These are phyloP conservation scores for Moxostoma hubbsi DNA, from an alignment of 2,797 vertebrate genomes.

Conservation along the genomic window DNA sequence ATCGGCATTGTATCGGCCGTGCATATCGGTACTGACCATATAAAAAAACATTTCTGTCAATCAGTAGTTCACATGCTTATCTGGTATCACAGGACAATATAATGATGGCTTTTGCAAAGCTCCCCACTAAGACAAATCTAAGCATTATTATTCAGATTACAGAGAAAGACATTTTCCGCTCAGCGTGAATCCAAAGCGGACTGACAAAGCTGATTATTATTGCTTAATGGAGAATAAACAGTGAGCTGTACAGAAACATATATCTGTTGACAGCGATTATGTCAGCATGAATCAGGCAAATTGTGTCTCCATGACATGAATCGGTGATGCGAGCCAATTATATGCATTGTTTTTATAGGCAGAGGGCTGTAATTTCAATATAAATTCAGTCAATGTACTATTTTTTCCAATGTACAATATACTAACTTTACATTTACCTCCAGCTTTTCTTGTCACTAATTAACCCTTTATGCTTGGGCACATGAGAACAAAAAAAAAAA, in stretches of 20 bases:
- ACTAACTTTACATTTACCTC: no score
- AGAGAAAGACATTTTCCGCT: conserved; percentile 27
- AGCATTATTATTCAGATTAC: conserved; percentile 49
- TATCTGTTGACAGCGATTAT: conserved; percentile 10
- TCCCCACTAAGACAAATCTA: conserved; percentile 31
- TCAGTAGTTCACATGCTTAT: neutral
- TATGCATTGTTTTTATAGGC: neutral
- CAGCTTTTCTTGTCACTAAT: no score
- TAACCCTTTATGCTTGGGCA: no score
- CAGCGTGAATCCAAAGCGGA: conserved; percentile 18
- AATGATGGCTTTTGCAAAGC: conserved; percentile 38
- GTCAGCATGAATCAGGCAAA: conserved; percentile 2
- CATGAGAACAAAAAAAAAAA: no score
- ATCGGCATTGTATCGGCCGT: neutral
- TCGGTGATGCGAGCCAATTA: conserved; percentile 7
- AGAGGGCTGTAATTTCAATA: neutral
- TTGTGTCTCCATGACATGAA: neutral
- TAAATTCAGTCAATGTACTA: neutral
- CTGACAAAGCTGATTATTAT: conserved; percentile 46
- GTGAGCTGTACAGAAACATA: conserved; percentile 6
- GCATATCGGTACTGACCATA: neutral
- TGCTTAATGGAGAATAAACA: conserved; percentile 36
- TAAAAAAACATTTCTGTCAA: neutral
- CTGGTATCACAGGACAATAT: conserved; percentile 30
- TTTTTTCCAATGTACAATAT: no score